Conservation (phyloP, 23 tunicate species). For the Ascidia mentula region DNA sequence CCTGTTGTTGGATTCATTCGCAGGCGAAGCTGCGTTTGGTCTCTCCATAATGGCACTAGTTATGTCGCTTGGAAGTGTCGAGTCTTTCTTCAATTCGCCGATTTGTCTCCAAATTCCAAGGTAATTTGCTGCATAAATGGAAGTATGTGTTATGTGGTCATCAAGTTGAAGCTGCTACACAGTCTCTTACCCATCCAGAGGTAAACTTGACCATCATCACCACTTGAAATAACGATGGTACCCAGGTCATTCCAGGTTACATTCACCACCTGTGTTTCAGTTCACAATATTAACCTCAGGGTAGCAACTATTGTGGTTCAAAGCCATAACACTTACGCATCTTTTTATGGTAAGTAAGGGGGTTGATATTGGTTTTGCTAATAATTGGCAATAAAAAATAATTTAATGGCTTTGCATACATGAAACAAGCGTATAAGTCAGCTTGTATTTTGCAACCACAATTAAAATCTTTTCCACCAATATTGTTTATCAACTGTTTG, state of each 20-base stretch:
- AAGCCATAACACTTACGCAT: too few species aligned
- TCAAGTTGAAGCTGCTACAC: neutral
- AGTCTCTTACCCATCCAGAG: constrained; percentile 75
- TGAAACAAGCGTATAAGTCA: too few species aligned
- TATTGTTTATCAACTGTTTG: neutral
- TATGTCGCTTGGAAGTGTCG: neutral
- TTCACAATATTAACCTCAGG: too few species aligned
- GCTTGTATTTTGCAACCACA: too few species aligned
- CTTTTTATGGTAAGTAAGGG: too few species aligned
- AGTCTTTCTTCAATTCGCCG: constrained; percentile 15
- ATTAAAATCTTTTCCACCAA: neutral
- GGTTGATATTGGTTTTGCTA: too few species aligned
- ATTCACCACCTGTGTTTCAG: constrained; percentile 55
- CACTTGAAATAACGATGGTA: constrained; percentile 62
- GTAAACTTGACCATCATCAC: constrained; percentile 79
- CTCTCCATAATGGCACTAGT: neutral
- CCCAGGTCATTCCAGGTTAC: constrained; percentile 85
- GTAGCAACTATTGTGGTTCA: too few species aligned
- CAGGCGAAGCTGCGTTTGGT: neutral
- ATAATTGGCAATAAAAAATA: too few species aligned
- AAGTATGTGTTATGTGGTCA: neutral
- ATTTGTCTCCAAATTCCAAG: constrained; percentile 50
- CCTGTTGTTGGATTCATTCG: neutral
- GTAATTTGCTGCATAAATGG: constrained; percentile 37
- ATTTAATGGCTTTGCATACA: too few species aligned